These are phyloP conservation scores for Bombus pyrosoma DNA, from an alignment of 1,140 invertebrate genomes.

Conservation along the genomic window DNA sequence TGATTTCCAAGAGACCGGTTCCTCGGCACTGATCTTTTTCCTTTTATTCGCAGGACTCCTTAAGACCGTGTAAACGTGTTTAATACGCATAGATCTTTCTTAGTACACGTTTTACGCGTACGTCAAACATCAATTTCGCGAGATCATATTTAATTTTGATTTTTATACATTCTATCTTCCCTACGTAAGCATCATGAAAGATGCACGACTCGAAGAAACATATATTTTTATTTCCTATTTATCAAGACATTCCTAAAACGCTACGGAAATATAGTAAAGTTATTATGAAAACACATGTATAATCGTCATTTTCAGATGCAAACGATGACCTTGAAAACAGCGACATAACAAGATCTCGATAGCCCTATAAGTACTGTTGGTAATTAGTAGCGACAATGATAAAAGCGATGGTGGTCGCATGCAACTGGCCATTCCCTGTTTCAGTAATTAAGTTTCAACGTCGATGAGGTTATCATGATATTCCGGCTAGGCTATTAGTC, in stretches of 20 bases:
- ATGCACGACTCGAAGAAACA: neutral
- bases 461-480: slow-evolving; percentile 40
- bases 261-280: neutral
- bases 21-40: slow-evolving; percentile 22
- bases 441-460: slow-evolving; percentile 44
- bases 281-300: neutral
- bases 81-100: neutral
- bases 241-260: neutral
- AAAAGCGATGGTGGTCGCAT: slow-evolving; percentile 21
- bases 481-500: slow-evolving; percentile 21
- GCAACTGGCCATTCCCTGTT: slow-evolving; percentile 36
- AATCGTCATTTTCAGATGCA: neutral
- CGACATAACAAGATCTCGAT: neutral
- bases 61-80: neutral
- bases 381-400: slow-evolving; percentile 29
- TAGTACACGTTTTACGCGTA: neutral
- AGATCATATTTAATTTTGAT: neutral
- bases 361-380: slow-evolving; percentile 4
- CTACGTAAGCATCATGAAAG: neutral
- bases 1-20: slow-evolving; percentile 53
- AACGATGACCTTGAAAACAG: neutral
- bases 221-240: neutral
- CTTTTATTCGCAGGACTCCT: slow-evolving; percentile 24
- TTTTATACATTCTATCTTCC: neutral
- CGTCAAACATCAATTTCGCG: neutral